Evolutionary conservation across 2,888 invertebrate species (phyloP), one percentile per base, ranked within the genome.

Genomic region (Zygaena filipendulae): DNA sequence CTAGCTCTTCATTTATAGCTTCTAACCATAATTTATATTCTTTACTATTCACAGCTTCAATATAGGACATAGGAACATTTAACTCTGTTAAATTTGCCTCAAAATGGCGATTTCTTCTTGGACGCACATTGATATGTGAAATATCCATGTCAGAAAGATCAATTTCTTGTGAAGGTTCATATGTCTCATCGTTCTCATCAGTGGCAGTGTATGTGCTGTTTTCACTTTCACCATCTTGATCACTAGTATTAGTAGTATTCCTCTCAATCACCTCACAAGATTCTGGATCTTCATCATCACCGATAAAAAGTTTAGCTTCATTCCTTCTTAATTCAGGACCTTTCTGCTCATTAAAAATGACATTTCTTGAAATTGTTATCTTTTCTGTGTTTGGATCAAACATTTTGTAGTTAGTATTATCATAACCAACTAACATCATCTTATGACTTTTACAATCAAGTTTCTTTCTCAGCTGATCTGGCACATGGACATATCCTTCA

Each of bases 391-490:
- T 27, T 4, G 8, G 2, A 31, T 45, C 28, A 35, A 31, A 53
- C 39, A 53, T 46, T 27, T 43, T 45, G 13, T 52, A 52, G 7
- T 52, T 53, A 3, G 33, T 39, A n/a, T 46, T 34, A 2, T 43
- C 40, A 45, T 56, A 56, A 1, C 53, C 53, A 30, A 45, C 47
- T 1, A 40, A 37, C 6, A 27, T 39, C 26, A 27, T 28, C 16
- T 31, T 39, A 10, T 8, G 14, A 26, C 34, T 36, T 21, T 39
- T 39, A 16, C 16, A 13, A 9, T 28, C 32, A 7, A 35, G 18
- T 9, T 38, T 38, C 13, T 11, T 40, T 29, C 43, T 21, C 13
- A 27, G 23, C 32, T 38, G 21, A 11, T 35, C 25, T 13, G 42
- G 42, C 11, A 45, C 22, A 34, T 38, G 36, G 2, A 36, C 36